Evolutionary conservation across 2,113 vertebrate genomes (phyloP), one percentile per base, ranked within the genome.

Genomic region (Epinephelus moara): DNA sequence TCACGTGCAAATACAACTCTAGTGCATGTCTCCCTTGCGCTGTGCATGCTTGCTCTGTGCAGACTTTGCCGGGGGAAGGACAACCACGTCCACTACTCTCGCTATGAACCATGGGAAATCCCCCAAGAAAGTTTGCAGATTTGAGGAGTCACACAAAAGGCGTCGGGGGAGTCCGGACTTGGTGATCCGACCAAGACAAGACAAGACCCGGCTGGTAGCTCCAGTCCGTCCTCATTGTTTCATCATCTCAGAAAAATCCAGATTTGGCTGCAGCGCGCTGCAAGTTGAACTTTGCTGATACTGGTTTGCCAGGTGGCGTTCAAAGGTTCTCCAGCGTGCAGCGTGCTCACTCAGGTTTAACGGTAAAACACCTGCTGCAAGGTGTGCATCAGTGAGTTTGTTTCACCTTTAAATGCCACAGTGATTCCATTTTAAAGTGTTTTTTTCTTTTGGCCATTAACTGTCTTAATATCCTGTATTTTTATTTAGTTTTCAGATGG

Each of bases 401-500:
- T 33, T 17, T 11, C 42, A 5, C 10, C 2, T 2, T 14, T 17
- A 47, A 17, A 33, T 47, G 7, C 15, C 17, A 23, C 27, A 45
- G 4, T 30, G 30, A 19, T 63, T 45, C 30, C 0, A 30, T 30
- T 30, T 4, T 30, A 30, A 4, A 30, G 30, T 27, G 4, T 25
- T 4, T 50, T 25, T 78, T 19, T 37, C 12, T 6, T 25, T 33
- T 0, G 21, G 12, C 53, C 13, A 17, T 47, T 60, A 3, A 42
- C 12, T 59, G 17, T 21, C 27, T n/a, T 11, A 3, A 0, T 61
- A 17, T 50, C 4, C 15, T 50, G 15, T 18, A 4, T 50, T 17
- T 50, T 50, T 50, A 15, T 4, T 49, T 49, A 4, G 19, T 61
- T 57, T 68, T 4, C 19, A 86, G 89, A 96, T 96, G 95, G 81